phyloP scores from a whole-genome alignment of 2,797 vertebrate species.

The Xyrichtys novacula region DNA sequence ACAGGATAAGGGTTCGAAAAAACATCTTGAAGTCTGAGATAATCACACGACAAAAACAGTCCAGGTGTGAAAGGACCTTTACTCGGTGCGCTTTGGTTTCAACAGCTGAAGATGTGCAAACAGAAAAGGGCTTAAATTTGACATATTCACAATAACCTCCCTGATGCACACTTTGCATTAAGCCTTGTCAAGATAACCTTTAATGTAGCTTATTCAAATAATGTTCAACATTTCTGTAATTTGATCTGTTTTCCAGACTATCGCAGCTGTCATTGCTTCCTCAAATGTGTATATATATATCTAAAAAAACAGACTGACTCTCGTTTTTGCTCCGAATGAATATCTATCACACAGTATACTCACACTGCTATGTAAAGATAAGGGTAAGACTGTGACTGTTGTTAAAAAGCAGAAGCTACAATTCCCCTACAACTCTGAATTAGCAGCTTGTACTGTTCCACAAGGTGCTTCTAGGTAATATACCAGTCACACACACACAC shows the following conservation, averaged over 20 bases:
- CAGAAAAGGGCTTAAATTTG: neutral
- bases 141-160: neutral
- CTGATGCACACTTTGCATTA: neutral
- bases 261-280: neutral
- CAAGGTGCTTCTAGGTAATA: conserved; percentile 10
- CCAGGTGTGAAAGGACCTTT: too few relatives aligned
- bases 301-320: neutral
- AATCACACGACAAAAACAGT: too few relatives aligned
- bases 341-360: too few relatives aligned
- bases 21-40: too few relatives aligned
- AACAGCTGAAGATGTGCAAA: neutral
- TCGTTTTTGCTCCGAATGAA: neutral
- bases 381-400: too few relatives aligned
- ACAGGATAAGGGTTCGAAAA: too few relatives aligned
- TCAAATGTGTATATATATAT: too few relatives aligned
- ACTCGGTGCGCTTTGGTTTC: neutral
- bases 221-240: neutral
- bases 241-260: neutral
- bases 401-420: too few relatives aligned
- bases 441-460: conserved; percentile 2
- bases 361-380: neutral
- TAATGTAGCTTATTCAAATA: neutral
- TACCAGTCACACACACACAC: neutral
- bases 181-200: neutral
- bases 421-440: conserved; percentile 1